Conservation (phyloP, 2,888 invertebrate species). For the Cyrtodaria siliqua region DNA sequence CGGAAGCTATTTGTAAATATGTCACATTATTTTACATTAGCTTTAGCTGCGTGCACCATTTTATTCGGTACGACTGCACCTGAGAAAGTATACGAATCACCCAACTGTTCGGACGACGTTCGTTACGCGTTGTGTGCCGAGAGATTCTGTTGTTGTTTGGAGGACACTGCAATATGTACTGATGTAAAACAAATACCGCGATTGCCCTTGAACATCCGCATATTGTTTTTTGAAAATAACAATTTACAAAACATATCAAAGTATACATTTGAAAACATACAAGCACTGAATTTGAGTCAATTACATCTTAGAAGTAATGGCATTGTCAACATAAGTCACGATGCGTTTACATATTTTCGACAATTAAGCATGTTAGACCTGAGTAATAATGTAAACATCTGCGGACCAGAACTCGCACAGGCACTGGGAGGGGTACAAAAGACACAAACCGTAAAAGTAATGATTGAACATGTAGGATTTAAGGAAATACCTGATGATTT, state of each 20-base stretch:
- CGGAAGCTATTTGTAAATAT: no score
- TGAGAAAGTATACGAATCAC: no score
- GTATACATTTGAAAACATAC: no score
- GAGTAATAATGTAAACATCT: constrained; percentile 1
- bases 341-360: constrained; percentile 7
- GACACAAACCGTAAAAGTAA: background rate
- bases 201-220: constrained; percentile 7
- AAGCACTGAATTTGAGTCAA: no score
- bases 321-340: background rate
- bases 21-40: no score
- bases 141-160: no score
- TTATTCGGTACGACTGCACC: no score
- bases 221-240: constrained; percentile 1
- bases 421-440: constrained; percentile 12
- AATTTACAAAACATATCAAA: constrained; percentile 5
- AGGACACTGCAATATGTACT: no score
- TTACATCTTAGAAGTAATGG: constrained; percentile 10
- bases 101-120: no score
- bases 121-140: no score
- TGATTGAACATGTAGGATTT: background rate
- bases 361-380: background rate
- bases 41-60: no score
- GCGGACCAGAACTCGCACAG: background rate
- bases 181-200: constrained; percentile 3
- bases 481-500: background rate